Evolutionary conservation across 92 coral and sea anemone genomes (phyloP), one percentile per base, ranked within the genome.

Genomic region (Diadumene lineata): DNA sequence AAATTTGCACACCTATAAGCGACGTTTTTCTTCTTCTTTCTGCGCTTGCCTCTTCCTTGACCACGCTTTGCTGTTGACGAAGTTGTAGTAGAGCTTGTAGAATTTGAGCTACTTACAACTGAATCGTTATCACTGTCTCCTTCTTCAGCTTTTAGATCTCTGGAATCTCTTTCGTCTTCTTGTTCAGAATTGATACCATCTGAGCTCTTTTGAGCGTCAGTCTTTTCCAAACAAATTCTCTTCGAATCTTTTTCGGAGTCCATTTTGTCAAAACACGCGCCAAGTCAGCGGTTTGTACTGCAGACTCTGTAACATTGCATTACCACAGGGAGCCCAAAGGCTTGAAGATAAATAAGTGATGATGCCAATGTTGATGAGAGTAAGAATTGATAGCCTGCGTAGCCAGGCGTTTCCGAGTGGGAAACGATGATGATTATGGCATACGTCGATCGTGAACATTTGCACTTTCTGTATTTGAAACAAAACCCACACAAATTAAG

Each of bases 51-150:
- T 17, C 96, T 87, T 31, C 71, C 61, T 33, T 86, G 84, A 28
- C 88, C 87, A 64, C 90, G 89, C 31, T 60, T 60, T 23, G 66
- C 44, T 17, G 85, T 74, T 13, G 89, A 86, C 11, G 88, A 81
- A 3, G 89, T 83, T 15, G 91, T 83, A 44, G 99, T 78, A 46
- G 83, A 82, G 70, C 81, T 75, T 29, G 86, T 86, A 13, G 97
- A 92, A 38, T 87, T 89, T 11, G 92, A 89, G 77, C 99, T 88
- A 74, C 97, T 92, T 1, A 79, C 81, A 30, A 82, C 79, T 0
- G 99, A 96, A 25, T 96, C 99, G 50, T 86, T 86, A 55, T 89
- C 99, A 57, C 99, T 96, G 15, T 87, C 99, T 76, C 83, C 96
- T 33, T 96, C 97, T 9, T 96, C 99, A 0, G 11, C 50, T 74